These are phyloP conservation scores for Apaloderma vittatum DNA, from an alignment of 2,113 vertebrate species.

Conservation along the genomic window DNA sequence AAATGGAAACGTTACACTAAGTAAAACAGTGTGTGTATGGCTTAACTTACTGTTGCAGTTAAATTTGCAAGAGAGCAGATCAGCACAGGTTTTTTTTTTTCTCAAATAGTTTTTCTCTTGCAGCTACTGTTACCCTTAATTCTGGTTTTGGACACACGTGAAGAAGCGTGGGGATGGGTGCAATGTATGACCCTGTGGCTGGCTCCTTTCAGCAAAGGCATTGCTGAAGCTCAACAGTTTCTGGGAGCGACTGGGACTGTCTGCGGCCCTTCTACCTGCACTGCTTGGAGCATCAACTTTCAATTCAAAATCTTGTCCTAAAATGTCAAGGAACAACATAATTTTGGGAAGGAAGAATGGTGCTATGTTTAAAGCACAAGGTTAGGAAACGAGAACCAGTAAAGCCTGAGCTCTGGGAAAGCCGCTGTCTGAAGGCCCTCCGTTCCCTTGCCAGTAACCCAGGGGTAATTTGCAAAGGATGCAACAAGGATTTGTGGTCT, in stretches of 20 bases:
- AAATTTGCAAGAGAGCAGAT: background rate
- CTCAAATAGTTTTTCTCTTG: background rate
- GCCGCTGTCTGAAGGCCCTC: background rate
- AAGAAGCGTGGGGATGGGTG: constrained; percentile 2
- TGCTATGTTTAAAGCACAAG: background rate
- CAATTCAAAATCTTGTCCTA: background rate
- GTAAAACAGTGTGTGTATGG: background rate
- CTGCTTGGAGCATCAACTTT: background rate
- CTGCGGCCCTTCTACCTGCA: background rate
- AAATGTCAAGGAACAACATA: background rate
- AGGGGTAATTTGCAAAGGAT: background rate
- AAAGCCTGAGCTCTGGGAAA: background rate
- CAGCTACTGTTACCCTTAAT: background rate
- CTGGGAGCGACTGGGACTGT: background rate
- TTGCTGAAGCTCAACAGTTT: background rate
- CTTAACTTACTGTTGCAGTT: background rate
- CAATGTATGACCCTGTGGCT: background rate
- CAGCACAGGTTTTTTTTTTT: background rate
- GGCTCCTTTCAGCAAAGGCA: background rate
- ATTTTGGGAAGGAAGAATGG: constrained; percentile 19
- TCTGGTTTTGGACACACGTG: constrained; percentile 20
- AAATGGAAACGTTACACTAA: background rate
- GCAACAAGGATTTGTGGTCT: background rate
- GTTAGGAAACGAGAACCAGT: background rate
- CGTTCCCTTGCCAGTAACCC: background rate